phyloP scores from a whole-genome alignment of 2,113 vertebrate genomes.

The Turnix velox region DNA sequence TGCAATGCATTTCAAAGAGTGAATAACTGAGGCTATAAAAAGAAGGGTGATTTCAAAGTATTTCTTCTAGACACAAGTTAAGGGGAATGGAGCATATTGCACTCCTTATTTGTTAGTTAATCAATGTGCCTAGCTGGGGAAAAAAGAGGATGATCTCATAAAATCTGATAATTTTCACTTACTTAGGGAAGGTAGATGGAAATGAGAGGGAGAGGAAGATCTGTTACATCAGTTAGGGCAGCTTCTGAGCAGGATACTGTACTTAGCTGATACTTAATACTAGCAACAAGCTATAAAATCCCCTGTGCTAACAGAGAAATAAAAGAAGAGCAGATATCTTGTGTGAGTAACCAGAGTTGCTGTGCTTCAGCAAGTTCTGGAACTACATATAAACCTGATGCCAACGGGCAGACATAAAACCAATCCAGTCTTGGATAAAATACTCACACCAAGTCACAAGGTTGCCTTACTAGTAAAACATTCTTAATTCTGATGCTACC shows the following conservation, averaged over 20 bases:
- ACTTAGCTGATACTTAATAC: neutral
- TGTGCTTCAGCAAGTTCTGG: neutral
- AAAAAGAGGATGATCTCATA: neutral
- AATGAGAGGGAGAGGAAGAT: neutral
- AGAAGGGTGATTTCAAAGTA: neutral
- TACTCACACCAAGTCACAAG: neutral
- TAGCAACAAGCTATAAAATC: neutral
- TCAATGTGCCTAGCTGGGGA: fast-evolving
- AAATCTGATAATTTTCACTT: neutral
- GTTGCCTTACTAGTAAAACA: neutral
- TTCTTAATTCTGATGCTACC: neutral
- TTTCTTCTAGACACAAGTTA: neutral
- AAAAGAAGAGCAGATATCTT: neutral
- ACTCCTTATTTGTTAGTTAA: neutral
- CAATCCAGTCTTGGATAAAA: neutral
- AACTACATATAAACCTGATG: neutral
- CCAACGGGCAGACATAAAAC: neutral
- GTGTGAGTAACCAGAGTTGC: neutral
- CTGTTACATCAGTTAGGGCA: neutral
- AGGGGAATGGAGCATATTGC: neutral
- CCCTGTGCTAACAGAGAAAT: neutral
- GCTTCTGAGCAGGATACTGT: neutral
- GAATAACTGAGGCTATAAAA: neutral
- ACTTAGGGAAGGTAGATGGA: neutral
- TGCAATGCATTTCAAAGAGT: neutral